Evolutionary conservation across 2,888 invertebrate species (phyloP), one percentile per base, ranked within the genome.

Genomic region (Andrena haemorrhoa): DNA sequence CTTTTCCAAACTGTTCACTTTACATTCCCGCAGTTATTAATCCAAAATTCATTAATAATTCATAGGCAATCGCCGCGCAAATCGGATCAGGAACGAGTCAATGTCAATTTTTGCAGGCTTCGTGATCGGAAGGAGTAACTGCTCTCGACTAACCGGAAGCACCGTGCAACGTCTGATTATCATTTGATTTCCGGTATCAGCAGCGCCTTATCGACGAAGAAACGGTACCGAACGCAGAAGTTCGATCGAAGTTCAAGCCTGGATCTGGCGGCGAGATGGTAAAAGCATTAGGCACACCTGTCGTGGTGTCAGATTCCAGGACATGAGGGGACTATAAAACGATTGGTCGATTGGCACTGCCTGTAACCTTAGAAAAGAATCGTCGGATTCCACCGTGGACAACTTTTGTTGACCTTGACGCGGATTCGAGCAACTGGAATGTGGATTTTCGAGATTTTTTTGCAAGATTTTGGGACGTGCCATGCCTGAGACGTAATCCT

Each of bases 151-250:
- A 10, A 77, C 74, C 81, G 83, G 87, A 88, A 85, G 60, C 56
- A 61, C 31, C 78, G 58, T 53, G 35, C 76, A 65, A 0, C 56
- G 60, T 70, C 73, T 64, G 68, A 82, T 75, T 75, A 31, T 71
- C 49, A 65, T 76, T 78, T 56, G 53, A 78, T 76, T 83, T 86
- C 86, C 87, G 80, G 75, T 61, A 47, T 56, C 72, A 20, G 23
- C 51, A 79, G 33, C 53, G 61, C 10, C 68, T 31, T 35, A 8
- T 29, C 58, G 20, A n/a, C 23, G 33, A 47, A 29, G 26, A 49
- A 20, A 35, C 49, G 47, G 1, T 20, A 7, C 31, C 6, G 7
- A 10, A 31, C 12, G 12, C 64, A 60, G 35, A 41, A 31, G 29
- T 70, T 65, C 71, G 5, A 60, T 47, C 56, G 23, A 29, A 1